Base-by-base conservation (phyloP, 2,113 vertebrate genomes). In the Tricholaema leucomelas region DNA sequence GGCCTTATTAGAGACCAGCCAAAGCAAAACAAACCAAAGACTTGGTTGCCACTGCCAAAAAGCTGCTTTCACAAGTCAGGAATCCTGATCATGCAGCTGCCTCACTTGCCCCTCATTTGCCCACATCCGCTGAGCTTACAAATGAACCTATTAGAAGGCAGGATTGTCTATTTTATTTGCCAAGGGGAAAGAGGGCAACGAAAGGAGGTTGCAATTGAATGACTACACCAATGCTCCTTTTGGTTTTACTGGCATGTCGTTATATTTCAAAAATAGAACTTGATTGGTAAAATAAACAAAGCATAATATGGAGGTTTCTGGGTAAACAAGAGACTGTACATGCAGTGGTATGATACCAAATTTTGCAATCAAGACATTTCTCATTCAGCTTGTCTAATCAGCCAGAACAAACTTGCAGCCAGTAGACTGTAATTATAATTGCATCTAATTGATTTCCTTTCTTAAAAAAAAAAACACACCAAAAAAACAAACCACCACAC, bases 21-120 rank as follows among this genome's bases (percentile, higher is more conserved):
- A 93, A 94, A 90, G 85, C 88, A 96, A 94, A 95, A 88, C 94
- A 96, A 96, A 81, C 91, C 89, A 91, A 91, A 80, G 65, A 64
- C 81, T 76, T 87, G 71, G 85, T 90, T 1, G 24, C 78, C 91
- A 76, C 78, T 96, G 96, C 96, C 96, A 96, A 95, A 94, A 95
- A 91, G 30, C 93, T 95, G 92, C 93, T 95, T 97, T 97, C 95
- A 95, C 77, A 69, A 64, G 92, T 90, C 87, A 95, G 95, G 91
- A 96, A 96, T 96, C 93, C 94, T 89, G 93, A 81, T 93, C 91
- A 30, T 12, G 94, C 90, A 93, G 93, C 89, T 91, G 91, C 91
- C 89, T 96, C 88, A 36, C 90, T 96, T 94, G 89, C 92, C 93
- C 91, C 65, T 93, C 36, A 27, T 83, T 94, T 74, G 77, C 95